These are phyloP conservation scores for Diplogasteroides magnus DNA, from an alignment of 1,140 invertebrate genomes.

Conservation along the genomic window DNA sequence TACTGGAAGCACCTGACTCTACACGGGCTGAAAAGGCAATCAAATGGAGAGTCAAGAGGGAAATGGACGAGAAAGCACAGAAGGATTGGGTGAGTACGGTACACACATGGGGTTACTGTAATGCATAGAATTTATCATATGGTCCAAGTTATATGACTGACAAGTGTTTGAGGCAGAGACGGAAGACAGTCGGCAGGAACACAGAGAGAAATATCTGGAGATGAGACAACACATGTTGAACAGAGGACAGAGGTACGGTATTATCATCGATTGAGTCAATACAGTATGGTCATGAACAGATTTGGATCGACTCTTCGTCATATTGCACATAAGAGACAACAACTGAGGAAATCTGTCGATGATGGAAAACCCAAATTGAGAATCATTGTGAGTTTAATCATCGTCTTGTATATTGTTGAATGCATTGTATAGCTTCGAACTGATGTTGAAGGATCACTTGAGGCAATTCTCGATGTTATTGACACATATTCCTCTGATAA, in stretches of 20 bases:
- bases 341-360: constrained; percentile 23
- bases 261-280: constrained; percentile 10
- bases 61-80: constrained; percentile 65
- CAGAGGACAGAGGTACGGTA: constrained; percentile 22
- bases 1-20: constrained; percentile 76
- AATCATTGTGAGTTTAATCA: constrained; percentile 28
- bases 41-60: constrained; percentile 62
- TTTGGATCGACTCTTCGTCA: constrained; percentile 37
- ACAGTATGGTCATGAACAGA: background rate
- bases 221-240: constrained; percentile 21
- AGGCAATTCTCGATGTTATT: constrained; percentile 84
- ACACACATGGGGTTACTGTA: background rate
- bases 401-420: background rate
- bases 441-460: constrained; percentile 69
- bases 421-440: constrained; percentile 59
- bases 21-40: constrained; percentile 70
- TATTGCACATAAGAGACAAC: constrained; percentile 33
- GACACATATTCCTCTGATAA: constrained; percentile 75
- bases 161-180: constrained; percentile 60
- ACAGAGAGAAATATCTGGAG: constrained; percentile 61
- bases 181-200: constrained; percentile 64
- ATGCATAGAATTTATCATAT: background rate
- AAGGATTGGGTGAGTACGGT: constrained; percentile 61
- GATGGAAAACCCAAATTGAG: constrained; percentile 31
- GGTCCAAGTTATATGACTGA: background rate